Percentiles rank a stretch among this genome's conserved stretches.
Conservation (phyloP, 1,140 invertebrate species). For the Scaptodrosophila lebanonensis region DNA sequence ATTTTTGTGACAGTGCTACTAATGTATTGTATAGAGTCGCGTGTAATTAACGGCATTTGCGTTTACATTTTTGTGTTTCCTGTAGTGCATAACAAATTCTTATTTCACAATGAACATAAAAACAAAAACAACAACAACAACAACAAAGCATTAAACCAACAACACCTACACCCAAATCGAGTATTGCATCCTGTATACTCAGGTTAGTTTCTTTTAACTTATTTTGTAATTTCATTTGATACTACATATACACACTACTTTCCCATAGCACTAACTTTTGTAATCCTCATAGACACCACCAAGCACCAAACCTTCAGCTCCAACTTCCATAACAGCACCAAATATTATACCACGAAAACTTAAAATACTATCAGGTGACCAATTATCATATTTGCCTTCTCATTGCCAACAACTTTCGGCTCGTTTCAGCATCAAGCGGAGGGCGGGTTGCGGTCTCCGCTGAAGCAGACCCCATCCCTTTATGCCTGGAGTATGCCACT, state of each 20-base stretch:
- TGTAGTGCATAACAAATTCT: slow-evolving; percentile 6
- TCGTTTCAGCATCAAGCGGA: slow-evolving; percentile 40
- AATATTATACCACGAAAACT: neutral
- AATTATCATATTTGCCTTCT: no score
- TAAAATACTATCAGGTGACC: no score
- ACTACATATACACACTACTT: no score
- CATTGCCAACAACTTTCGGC: slow-evolving; percentile 9
- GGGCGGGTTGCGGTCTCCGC: no score
- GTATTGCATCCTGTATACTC: slow-evolving; percentile 14
- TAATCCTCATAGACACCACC: slow-evolving; percentile 16
- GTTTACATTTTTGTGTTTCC: neutral
- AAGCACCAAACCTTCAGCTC: slow-evolving; percentile 15
- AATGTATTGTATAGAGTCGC: no score
- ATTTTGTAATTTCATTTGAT: slow-evolving; percentile 5
- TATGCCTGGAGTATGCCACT: slow-evolving; percentile 51
- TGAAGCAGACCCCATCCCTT: slow-evolving; percentile 4
- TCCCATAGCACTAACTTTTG: slow-evolving; percentile 33
- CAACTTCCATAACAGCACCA: slow-evolving; percentile 8
- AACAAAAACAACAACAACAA: neutral
- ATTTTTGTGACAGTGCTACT: no score
- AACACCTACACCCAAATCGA: slow-evolving; percentile 13
- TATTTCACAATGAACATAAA: neutral
- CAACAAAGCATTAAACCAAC: no score
- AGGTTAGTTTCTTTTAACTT: slow-evolving; percentile 11
- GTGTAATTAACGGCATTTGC: neutral